A percentile compares a stretch with the other conserved stretches of the same genome.
Conservation (phyloP, 1,140 invertebrate genomes). For the Aethina tumida region DNA sequence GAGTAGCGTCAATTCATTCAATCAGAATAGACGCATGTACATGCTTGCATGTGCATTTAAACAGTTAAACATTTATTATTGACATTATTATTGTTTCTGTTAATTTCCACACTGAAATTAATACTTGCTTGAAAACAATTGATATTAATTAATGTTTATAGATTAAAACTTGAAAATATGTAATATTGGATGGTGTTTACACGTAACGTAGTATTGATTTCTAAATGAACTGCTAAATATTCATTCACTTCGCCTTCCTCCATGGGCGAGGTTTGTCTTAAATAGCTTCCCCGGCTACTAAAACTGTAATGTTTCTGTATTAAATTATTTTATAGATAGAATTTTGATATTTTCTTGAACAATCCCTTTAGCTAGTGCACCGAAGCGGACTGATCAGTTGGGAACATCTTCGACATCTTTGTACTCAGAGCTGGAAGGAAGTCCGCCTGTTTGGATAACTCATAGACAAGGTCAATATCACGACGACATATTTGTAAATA, state of each 20-base stretch:
- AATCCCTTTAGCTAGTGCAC: conserved; percentile 60
- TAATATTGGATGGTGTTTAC: too few relatives aligned
- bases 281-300: not conserved
- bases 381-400: conserved; percentile 57
- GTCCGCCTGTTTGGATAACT: conserved; percentile 72
- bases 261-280: not conserved
- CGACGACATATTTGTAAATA: conserved; percentile 71
- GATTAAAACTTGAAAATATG: too few relatives aligned
- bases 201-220: too few relatives aligned
- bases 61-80: conserved; percentile 5
- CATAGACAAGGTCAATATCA: conserved; percentile 43
- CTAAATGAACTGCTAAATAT: too few relatives aligned
- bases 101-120: conserved; percentile 1
- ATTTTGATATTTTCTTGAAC: conserved; percentile 14
- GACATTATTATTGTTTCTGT: not conserved
- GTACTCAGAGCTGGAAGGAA: conserved; percentile 65
- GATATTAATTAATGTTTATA: not conserved
- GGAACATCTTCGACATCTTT: conserved; percentile 44
- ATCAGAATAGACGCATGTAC: not conserved
- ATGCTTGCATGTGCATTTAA: conserved; percentile 5
- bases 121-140: conserved; percentile 3
- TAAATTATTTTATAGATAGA: not conserved
- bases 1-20: conserved; percentile 40
- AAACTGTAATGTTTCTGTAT: not conserved
- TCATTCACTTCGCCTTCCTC: not conserved